A percentile compares a stretch with the other conserved stretches of the same genome.
Evolutionary conservation across 2,797 vertebrate species (phyloP).

Genomic region (Syndactyla subalaris): DNA sequence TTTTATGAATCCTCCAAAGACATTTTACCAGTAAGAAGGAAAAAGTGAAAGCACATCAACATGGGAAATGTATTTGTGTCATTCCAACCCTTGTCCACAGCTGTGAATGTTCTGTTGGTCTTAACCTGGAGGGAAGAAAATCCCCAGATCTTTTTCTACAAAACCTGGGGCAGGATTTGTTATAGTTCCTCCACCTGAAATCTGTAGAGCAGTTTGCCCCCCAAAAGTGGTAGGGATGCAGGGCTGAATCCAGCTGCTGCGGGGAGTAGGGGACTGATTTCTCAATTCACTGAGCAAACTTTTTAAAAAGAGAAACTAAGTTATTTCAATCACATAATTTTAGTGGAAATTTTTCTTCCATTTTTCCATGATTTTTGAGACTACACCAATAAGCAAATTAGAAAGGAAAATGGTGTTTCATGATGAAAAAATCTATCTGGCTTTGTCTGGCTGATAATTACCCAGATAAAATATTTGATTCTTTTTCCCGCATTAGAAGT

Average conservation of each 20-base stretch:
- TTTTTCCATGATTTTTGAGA: not conserved
- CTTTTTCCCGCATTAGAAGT: fast-evolving
- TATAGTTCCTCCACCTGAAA: not conserved
- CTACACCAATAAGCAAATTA: not conserved
- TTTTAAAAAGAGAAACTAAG: not conserved
- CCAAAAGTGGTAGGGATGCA: fast-evolving
- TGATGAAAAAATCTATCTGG: not conserved
- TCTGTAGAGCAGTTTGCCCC: not conserved
- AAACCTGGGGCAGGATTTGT: not conserved
- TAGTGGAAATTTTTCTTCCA: not conserved
- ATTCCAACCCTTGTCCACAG: too few relatives aligned
- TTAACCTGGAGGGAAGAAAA: not conserved
- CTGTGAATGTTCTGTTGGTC: fast-evolving
- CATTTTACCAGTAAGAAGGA: fast-evolving
- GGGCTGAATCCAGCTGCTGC: not conserved
- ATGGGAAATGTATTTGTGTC: not conserved
- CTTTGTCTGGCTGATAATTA: not conserved
- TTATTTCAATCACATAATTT: fast-evolving
- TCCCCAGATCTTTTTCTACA: not conserved
- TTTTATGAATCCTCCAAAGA: not conserved
- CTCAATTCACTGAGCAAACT: too few relatives aligned
- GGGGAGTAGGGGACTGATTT: not conserved
- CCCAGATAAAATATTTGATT: fast-evolving
- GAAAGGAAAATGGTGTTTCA: not conserved
- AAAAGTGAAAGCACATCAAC: not conserved